Evolutionary conservation across 2,888 invertebrate species (phyloP).

Genomic region (Noctua pronuba): DNA sequence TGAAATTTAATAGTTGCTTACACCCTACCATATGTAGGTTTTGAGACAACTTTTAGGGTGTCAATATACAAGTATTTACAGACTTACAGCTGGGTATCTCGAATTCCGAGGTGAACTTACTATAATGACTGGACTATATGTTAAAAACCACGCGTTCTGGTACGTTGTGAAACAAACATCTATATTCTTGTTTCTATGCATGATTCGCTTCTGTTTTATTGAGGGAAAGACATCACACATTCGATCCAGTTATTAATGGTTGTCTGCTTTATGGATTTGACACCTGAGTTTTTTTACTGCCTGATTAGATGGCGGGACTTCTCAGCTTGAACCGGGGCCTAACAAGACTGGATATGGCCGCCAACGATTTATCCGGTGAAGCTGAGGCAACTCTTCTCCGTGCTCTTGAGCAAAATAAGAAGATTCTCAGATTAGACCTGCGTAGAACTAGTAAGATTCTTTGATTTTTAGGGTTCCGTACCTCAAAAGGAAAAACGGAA

Average conservation of each 20-base stretch:
- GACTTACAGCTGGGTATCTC: too few species aligned
- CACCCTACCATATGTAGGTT: too few species aligned
- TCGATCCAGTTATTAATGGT: conserved; percentile 1
- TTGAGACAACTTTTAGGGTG: too few species aligned
- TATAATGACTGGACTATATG: too few species aligned
- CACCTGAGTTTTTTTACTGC: conserved; percentile 50
- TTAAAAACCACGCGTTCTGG: background rate
- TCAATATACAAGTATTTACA: too few species aligned
- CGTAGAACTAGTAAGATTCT: conserved; percentile 83
- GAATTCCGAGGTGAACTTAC: too few species aligned
- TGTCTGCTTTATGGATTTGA: conserved; percentile 28
- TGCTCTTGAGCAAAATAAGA: conserved; percentile 82
- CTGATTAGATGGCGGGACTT: conserved; percentile 86
- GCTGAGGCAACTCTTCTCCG: conserved; percentile 87
- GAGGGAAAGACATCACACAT: background rate
- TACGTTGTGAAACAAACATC: background rate
- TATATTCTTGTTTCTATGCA: background rate
- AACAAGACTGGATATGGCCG: conserved; percentile 89
- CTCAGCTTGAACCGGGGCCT: conserved; percentile 89
- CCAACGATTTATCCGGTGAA: conserved; percentile 91
- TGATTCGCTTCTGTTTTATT: conserved; percentile 35
- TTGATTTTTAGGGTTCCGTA: too few species aligned
- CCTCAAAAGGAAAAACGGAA: too few species aligned
- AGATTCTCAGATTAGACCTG: conserved; percentile 81
- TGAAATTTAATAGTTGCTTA: too few species aligned